A percentile compares a stretch with the other conserved stretches of the same genome.
Evolutionary conservation across 2,888 invertebrate species (phyloP).

Genomic region (Diploptera punctata): DNA sequence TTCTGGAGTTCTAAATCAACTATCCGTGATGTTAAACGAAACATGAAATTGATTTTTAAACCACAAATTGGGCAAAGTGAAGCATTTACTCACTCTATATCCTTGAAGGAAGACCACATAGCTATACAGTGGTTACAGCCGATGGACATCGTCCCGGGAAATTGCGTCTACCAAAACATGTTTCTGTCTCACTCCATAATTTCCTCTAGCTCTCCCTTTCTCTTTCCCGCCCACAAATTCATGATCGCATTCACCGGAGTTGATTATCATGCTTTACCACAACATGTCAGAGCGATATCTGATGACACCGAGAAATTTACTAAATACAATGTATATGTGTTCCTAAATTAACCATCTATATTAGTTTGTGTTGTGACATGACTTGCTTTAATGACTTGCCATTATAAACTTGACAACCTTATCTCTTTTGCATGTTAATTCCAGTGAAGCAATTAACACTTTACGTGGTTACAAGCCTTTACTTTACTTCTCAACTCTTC

Average conservation of each 20-base stretch:
- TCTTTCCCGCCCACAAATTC: not conserved
- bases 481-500: no score
- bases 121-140: not conserved
- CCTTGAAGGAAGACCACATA: not conserved
- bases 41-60: no score
- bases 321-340: not conserved
- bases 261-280: slow-evolving; percentile 1
- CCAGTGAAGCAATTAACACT: no score
- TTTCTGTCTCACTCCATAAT: not conserved
- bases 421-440: no score
- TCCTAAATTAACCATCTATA: not conserved
- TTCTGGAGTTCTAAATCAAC: no score
- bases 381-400: not conserved
- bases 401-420: no score
- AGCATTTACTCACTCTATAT: not conserved
- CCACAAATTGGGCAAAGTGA: no score
- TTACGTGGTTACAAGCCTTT: no score
- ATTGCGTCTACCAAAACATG: not conserved
- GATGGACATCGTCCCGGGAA: not conserved
- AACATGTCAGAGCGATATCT: not conserved
- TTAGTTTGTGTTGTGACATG: not conserved
- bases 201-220: not conserved
- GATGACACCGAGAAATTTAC: not conserved
- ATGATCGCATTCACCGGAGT: not conserved
- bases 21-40: no score